These are phyloP conservation scores for Entomobrya proxima DNA, from an alignment of 2,888 invertebrate genomes.

Conservation along the genomic window DNA sequence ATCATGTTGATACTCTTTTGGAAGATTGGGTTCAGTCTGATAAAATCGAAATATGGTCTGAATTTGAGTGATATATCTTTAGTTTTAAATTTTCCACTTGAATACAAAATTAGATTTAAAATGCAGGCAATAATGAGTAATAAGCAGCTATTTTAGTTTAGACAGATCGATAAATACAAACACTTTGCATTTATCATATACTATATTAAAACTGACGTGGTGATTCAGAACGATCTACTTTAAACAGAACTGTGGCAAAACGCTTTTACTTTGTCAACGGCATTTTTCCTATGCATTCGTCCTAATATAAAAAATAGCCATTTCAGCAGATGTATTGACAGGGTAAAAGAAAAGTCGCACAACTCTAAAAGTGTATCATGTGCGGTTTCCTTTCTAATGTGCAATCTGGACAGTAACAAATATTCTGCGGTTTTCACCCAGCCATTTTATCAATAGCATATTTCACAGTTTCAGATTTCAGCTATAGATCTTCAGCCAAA, in stretches of 20 bases:
- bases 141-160: not conserved
- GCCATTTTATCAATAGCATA: not conserved
- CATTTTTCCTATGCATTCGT: not conserved
- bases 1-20: too few relatives aligned
- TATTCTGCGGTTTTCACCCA: slow-evolving; percentile 31
- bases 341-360: not conserved
- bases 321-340: not conserved
- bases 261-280: not conserved
- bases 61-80: too few relatives aligned
- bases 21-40: too few relatives aligned
- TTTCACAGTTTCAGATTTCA: too few relatives aligned
- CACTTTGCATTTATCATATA: not conserved
- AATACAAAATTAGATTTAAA: too few relatives aligned
- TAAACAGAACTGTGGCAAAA: too few relatives aligned
- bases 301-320: not conserved
- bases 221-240: too few relatives aligned
- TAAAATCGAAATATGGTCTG: too few relatives aligned
- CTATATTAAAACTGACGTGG: not conserved
- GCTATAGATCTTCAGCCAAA: too few relatives aligned
- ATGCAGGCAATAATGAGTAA: not conserved
- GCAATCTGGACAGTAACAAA: slow-evolving; percentile 29
- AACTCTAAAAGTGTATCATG: not conserved
- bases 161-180: not conserved
- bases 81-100: too few relatives aligned
- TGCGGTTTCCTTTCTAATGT: not conserved